Evolutionary conservation across 2,888 invertebrate genomes (phyloP).

Genomic region (Lasioglossum lativentre): DNA sequence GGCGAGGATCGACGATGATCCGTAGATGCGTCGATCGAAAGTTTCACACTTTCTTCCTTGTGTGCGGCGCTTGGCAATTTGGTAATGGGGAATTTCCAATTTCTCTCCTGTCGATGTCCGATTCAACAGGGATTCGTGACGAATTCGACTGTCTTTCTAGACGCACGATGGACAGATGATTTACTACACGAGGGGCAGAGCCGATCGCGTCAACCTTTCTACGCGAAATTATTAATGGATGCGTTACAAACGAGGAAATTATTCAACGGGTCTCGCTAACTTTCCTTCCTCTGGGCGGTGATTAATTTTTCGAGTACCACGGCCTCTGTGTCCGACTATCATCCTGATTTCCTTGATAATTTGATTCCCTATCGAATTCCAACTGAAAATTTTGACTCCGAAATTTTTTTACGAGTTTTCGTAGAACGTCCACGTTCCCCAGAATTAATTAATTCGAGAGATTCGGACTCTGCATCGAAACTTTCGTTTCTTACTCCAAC

Average conservation of each 20-base stretch:
- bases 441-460: background rate
- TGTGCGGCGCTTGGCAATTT: constrained; percentile 19
- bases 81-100: constrained; percentile 36
- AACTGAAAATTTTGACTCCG: background rate
- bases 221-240: constrained; percentile 25
- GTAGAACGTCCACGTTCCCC: background rate
- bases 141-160: constrained; percentile 3
- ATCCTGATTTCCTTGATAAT: background rate
- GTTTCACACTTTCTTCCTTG: constrained; percentile 53
- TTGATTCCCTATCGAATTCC: background rate
- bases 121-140: background rate
- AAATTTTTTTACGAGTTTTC: background rate
- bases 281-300: constrained; percentile 14
- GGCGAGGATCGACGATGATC: constrained; percentile 3
- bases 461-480: too few relatives aligned
- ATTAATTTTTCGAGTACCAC: background rate
- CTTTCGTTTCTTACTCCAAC: too few relatives aligned
- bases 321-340: background rate
- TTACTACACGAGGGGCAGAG: background rate
- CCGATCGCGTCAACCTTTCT: constrained; percentile 18
- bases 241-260: background rate
- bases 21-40: constrained; percentile 47
- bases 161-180: constrained; percentile 4
- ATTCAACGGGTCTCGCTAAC: constrained; percentile 14
- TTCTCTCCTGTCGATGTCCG: constrained; percentile 7